Base-by-base conservation (phyloP, 2,888 invertebrate species). In the Eudasyphora cyanicolor region DNA sequence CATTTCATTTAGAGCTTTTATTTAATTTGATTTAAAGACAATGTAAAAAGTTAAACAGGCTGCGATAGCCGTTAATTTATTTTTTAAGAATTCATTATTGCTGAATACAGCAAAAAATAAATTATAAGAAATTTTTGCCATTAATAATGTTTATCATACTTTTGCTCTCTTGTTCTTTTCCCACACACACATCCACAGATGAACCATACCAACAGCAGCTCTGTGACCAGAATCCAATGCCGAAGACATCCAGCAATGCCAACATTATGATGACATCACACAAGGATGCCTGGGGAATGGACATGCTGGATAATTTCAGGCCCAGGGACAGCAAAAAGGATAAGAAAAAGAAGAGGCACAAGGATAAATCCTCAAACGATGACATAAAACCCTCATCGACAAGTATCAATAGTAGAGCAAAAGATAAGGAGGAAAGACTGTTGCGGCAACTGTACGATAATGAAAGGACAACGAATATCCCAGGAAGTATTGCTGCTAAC, bases 361-460 rank as follows among this genome's bases (percentile, higher is more conserved):
- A 79, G 76, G 84, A 84, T 12, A 81, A 74, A 27, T 12, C 12
- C 27, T 73, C 73, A 57, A 70, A 54, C 21, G 38, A 38, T 29
- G 67, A 19, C 10, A 57, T 35, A 27, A 71, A 38, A 64, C 62
- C 19, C 10, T 24, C 74, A 74, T 3, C 74, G n/a, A n/a, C 49
- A 24, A 57, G n/a, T 93, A 35, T 91, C 92, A 86, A 94, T 94
- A 89, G 79, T 76, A 81, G 67, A 67, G 51, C 57, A 29, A 81
- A 78, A 35, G 78, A 84, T 21, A 38, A 27, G 57, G 57, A n/a
- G 42, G 38, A 73, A 12, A n/a, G 21, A 24, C 21, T 38, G 14
- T 10, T 51, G 21, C 17, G 38, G 32, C 60, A 29, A 29, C 42
- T 24, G 21, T 42, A 21, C 8, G 38, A 54, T 42, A 57, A 57